A percentile compares a stretch with the other conserved stretches of the same genome.
phyloP scores from a whole-genome alignment of 2,113 vertebrate genomes.

The Odontophorus gujanensis region DNA sequence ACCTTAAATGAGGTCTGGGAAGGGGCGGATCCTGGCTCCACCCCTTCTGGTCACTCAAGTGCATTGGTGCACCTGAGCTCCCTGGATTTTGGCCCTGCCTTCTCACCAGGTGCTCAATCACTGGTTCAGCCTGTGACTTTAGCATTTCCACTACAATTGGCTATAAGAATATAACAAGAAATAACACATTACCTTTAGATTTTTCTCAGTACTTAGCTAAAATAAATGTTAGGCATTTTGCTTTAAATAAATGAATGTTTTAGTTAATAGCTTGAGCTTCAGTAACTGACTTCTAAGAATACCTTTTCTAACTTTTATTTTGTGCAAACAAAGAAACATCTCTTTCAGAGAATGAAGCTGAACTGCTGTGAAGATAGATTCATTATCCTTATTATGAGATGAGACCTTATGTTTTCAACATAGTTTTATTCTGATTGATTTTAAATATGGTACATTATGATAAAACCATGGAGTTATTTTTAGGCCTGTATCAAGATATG shows the following conservation, averaged over 20 bases:
- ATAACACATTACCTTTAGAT: background rate
- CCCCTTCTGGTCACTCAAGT: too few species aligned
- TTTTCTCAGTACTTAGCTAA: background rate
- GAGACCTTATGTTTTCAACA: background rate
- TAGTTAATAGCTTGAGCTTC: background rate
- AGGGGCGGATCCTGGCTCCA: too few species aligned
- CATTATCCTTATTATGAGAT: background rate
- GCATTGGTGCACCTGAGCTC: too few species aligned
- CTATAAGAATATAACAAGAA: background rate
- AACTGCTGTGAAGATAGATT: constrained; percentile 9
- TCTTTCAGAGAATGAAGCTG: background rate
- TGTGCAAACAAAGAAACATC: background rate
- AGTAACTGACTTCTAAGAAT: background rate
- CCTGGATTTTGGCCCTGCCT: too few species aligned
- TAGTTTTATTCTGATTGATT: background rate
- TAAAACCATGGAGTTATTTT: background rate
- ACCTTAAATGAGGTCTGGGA: too few species aligned
- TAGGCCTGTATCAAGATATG: too few species aligned
- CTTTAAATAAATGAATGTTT: background rate
- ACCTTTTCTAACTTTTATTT: background rate
- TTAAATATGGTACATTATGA: background rate
- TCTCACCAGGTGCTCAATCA: too few species aligned
- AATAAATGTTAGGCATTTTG: background rate
- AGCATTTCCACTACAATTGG: background rate
- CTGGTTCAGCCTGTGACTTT: too few species aligned